phyloP scores from a whole-genome alignment of 2,113 vertebrate genomes.

The Stegastes partitus region DNA sequence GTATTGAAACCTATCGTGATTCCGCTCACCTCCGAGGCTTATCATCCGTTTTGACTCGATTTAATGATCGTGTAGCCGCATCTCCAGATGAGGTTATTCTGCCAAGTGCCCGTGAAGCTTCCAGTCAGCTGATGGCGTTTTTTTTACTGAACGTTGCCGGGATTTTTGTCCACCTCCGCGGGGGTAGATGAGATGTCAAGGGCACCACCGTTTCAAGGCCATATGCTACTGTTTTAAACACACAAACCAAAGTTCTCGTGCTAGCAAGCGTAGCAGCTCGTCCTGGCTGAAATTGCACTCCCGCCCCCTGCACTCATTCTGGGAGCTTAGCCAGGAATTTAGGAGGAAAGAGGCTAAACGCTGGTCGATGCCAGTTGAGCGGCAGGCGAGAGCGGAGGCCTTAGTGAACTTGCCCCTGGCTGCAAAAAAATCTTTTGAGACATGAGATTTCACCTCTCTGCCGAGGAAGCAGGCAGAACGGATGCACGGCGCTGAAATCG shows the following conservation, averaged over 20 bases:
- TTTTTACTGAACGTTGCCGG: neutral
- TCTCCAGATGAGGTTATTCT: neutral
- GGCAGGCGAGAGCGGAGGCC: neutral
- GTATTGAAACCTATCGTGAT: no score
- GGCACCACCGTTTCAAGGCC: neutral
- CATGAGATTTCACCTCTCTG: neutral
- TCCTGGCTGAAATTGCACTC: slow-evolving; percentile 17
- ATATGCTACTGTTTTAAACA: neutral
- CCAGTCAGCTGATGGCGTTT: neutral
- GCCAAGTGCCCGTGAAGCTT: neutral
- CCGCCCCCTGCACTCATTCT: neutral
- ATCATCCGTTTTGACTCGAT: no score
- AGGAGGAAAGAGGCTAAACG: slow-evolving; percentile 8
- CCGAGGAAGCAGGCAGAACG: slow-evolving; percentile 19
- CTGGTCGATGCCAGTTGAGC: neutral
- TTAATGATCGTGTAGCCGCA: no score
- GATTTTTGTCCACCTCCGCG: neutral
- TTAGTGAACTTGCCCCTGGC: neutral
- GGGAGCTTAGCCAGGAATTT: slow-evolving; percentile 25
- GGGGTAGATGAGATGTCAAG: neutral
- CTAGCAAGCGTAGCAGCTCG: neutral
- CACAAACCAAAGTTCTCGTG: neutral
- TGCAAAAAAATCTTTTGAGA: slow-evolving; percentile 11
- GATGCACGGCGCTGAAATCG: neutral
- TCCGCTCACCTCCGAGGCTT: no score